Conservation (phyloP, 2,888 invertebrate genomes). For the Harpagoxenus sublaevis region DNA sequence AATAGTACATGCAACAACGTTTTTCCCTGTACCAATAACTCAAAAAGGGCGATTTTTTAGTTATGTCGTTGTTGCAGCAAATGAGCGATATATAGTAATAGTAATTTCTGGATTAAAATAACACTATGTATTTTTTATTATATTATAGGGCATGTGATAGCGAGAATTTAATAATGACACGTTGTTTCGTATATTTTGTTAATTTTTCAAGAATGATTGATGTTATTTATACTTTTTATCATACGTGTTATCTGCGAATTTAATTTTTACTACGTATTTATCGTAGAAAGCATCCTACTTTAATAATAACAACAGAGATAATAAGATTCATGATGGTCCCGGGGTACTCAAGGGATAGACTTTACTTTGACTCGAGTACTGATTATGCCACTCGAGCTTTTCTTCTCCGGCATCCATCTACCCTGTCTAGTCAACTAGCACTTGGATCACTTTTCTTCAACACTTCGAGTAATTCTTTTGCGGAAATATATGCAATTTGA, state of each 20-base stretch:
- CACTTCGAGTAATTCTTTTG: neutral
- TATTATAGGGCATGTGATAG: neutral
- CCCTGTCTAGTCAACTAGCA: neutral
- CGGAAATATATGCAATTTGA: neutral
- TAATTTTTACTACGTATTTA: neutral
- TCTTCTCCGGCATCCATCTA: neutral
- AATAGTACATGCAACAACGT: no score
- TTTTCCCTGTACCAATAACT: no score
- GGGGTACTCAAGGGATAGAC: neutral
- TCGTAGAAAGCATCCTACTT: neutral
- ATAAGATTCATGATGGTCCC: neutral
- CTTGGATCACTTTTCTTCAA: neutral
- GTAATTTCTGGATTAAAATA: neutral
- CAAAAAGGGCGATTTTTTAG: no score
- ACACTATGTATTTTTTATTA: neutral
- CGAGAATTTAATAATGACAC: neutral
- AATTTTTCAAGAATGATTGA: neutral
- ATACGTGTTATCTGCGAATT: neutral
- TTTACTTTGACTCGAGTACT: neutral
- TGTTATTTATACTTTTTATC: neutral
- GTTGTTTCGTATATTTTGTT: neutral
- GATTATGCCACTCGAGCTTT: neutral
- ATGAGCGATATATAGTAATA: neutral
- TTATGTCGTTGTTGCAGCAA: no score
- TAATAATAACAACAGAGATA: neutral